Base-by-base conservation (phyloP, 2,797 vertebrate species). In the Petrocephalus sullivani region DNA sequence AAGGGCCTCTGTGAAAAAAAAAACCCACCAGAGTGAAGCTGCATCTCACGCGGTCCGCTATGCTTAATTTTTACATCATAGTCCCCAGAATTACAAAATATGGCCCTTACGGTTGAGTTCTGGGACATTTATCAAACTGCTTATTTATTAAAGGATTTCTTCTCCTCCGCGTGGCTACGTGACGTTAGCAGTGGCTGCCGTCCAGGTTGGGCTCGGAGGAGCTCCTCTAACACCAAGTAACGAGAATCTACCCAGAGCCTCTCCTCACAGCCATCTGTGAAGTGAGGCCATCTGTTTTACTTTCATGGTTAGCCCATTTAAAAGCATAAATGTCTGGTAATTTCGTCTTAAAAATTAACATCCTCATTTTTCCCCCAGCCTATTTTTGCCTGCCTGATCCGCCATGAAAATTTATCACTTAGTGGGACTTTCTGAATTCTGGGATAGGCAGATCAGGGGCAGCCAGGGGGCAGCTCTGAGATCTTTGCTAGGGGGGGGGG, bases 401-500 rank as follows among this genome's bases (percentile, higher is more conserved):
- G 8, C 1, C n/a, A 83, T 83, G n/a, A 53, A 81, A 54, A 58
- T 46, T 23, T 61, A 56, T 51, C 37, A 9, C 58, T 84, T 41
- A 51, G 53, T 12, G 33, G 51, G 19, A 57, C 84, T 88, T 88
- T 61, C 51, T 58, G 88, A 81, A 78, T 41, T 46, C 16, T 9
- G 3, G 21, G 49, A 41, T 37, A 8, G n/a, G 21, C 12, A 57
- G 54, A 60, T 41, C 60, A 71, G 33, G n/a, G 82, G 41, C 37
- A 58, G 75, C 88, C 85, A 51, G 51, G 78, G 28, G n/a, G 53
- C 71, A 33, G 33, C 0, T 1, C 33, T 28, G 14, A 61, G 89
- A 64, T 87, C 61, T 89, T 46, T 54, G 85, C 81, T 46, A 54
- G 67, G 82, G 46, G 23, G 56, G 19, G 33, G 87, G 67, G 8